Base-by-base conservation (phyloP, 2,113 vertebrate genomes). In the Oreochromis spilurus region DNA sequence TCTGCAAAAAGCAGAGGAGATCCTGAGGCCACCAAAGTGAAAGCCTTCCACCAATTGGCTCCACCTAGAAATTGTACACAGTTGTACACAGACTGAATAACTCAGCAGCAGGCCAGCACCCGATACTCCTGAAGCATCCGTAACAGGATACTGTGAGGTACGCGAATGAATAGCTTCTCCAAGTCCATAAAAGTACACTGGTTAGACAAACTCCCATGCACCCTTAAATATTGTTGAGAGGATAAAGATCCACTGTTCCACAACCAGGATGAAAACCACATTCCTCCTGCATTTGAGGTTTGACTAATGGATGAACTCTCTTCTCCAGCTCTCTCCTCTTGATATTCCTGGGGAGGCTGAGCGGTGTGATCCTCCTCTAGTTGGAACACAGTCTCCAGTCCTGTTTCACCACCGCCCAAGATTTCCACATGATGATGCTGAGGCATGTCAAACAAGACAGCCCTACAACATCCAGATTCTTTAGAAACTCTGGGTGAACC, bases 351-450 rank as follows among this genome's bases (percentile, higher is more conserved):
- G 34, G 60, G 34, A 65, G 60, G 34, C 34, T 38, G 34, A 65
- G 60, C 0, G 19, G 60, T 65, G 34, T 65, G 34, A 65, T 65
- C 19, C 34, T 34, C 60, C 34, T 65, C 19, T 65, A 38, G 19
- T 65, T 38, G 34, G 34, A 65, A 65, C 60, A 38, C 11, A 21
- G 60, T 38, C 19, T 38, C 60, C 0, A 2, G 60, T 21, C 34
- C 60, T 38, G 19, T 21, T 38, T 38, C 1, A 19, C 19, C 60
- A 65, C 10, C 2, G 0, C 5, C 34, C 34, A 65, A 65, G 19
- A 65, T 65, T 38, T 65, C 10, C 60, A 21, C 60, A 65, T 38
- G 60, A 21, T 5, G 19, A 38, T 38, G 60, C 60, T 38, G 10
- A 65, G 10, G 31, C 60, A 65, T 65, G 60, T 65, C 31, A 65